Evolutionary conservation across 1,140 invertebrate species (phyloP).

Genomic region (Drosophila mauritiana): DNA sequence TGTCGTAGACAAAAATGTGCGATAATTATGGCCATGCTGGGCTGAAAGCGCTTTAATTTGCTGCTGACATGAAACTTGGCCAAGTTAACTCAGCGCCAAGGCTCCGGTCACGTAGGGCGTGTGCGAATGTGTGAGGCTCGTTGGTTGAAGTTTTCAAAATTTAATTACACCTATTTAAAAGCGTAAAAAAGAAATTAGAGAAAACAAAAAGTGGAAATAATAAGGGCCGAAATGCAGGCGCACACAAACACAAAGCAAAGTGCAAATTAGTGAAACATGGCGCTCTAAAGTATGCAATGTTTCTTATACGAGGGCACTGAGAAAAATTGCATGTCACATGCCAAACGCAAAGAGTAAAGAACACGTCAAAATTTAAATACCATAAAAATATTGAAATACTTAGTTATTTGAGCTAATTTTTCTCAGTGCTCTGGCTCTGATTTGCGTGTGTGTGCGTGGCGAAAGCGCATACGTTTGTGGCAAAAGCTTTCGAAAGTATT

Average conservation of each 20-base stretch:
- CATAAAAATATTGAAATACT: neutral
- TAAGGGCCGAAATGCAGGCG: constrained; percentile 3
- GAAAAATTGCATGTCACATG: neutral
- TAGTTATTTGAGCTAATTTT: neutral
- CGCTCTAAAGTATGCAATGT: constrained; percentile 62
- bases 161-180: constrained; percentile 79
- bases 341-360: too few species aligned
- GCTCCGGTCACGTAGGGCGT: constrained; percentile 38
- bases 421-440: constrained; percentile 1
- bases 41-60: constrained; percentile 64
- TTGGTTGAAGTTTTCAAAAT: constrained; percentile 48
- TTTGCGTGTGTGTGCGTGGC: constrained; percentile 36
- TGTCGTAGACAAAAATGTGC: constrained; percentile 62
- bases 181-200: constrained; percentile 62
- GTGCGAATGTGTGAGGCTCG: constrained; percentile 23
- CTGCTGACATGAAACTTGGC: constrained; percentile 61
- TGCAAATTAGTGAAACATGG: constrained; percentile 77
- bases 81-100: constrained; percentile 46
- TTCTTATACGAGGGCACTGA: neutral
- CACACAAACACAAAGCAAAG: constrained; percentile 60
- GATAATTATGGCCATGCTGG: constrained; percentile 59
- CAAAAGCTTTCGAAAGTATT: constrained; percentile 80
- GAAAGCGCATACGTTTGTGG: constrained; percentile 74
- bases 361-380: neutral
- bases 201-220: constrained; percentile 34